phyloP scores from a whole-genome alignment of 2,888 invertebrate species.

The Microplitis manilae region DNA sequence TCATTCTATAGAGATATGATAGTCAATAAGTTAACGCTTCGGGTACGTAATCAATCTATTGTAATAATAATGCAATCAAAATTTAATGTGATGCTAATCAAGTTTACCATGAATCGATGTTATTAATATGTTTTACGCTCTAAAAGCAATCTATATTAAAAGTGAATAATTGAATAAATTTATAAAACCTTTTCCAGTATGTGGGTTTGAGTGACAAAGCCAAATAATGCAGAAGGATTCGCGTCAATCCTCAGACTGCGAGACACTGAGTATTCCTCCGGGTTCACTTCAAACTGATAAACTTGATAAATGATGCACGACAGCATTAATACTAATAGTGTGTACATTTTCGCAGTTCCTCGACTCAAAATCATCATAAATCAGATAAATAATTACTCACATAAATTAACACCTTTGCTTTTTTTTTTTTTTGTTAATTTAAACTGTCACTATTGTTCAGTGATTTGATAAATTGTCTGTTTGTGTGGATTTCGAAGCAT shows the following conservation, averaged over 20 bases:
- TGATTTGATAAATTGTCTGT: no score
- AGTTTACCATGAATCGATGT: neutral
- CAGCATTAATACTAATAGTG: conserved; percentile 34
- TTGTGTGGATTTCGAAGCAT: neutral
- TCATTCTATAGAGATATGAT: neutral
- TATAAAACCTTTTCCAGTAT: conserved; percentile 57
- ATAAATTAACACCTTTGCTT: neutral
- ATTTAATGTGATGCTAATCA: neutral
- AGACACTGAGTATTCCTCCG: conserved; percentile 51
- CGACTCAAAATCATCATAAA: neutral
- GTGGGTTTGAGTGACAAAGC: conserved; percentile 53
- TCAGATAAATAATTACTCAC: neutral
- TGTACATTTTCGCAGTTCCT: no score
- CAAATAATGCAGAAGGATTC: conserved; percentile 48
- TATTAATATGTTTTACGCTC: neutral
- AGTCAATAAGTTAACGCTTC: neutral
- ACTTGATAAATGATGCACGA: conserved; percentile 46
- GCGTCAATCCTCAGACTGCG: conserved; percentile 53
- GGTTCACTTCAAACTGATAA: conserved; percentile 54
- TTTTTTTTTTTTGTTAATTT: neutral
- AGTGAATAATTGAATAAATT: neutral
- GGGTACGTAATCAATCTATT: neutral
- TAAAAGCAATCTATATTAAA: neutral
- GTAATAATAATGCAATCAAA: neutral
- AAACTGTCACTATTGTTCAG: no score